Base-by-base conservation (phyloP, 2,113 vertebrate genomes). In the Spermophilus dauricus region DNA sequence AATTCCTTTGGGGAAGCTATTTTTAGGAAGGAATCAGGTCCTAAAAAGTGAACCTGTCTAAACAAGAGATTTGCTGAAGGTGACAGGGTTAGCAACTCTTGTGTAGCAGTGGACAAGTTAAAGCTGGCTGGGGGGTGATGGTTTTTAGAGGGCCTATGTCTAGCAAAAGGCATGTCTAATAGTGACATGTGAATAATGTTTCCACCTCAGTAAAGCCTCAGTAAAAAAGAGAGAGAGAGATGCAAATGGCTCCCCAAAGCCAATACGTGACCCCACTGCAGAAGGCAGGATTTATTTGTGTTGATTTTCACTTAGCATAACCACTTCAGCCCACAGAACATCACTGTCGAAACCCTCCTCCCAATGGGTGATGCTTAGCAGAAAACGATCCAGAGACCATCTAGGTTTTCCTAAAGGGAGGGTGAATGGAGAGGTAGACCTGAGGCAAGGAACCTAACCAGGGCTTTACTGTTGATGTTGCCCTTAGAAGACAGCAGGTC, bases 291-390 rank as follows among this genome's bases (percentile, higher is more conserved):
- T 91, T 93, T 88, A 76, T 91, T 69, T 81, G 48, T 58, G 20
- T 82, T 96, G n/a, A 56, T 86, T 96, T 97, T 91, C 75, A 89
- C n/a, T 91, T 77, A 80, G 39, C 72, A 72, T 91, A 92, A 76
- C 22, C 51, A 69, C 20, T 92, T 80, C 70, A 73, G 45, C 5
- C n/a, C 53, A 24, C 28, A 61, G 77, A 91, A 73, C 37, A 73
- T 83, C 73, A 48, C 30, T 61, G 18, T 72, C 93, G 75, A 93
- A 81, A 5, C 4, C 61, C 37, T 51, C 14, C 42, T 90, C 48
- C 58, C 85, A 32, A 6, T 10, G 69, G 65, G 20, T 32, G 28
- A 18, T 53, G 48, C 20, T 69, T 85, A 89, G 42, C 75, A 85
- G 75, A 58, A 90, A 32, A 51, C 39, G n/a, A 72, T 1, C 16